Evolutionary conservation across 2,888 invertebrate species (phyloP).

Genomic region (Drosophila greeni): DNA sequence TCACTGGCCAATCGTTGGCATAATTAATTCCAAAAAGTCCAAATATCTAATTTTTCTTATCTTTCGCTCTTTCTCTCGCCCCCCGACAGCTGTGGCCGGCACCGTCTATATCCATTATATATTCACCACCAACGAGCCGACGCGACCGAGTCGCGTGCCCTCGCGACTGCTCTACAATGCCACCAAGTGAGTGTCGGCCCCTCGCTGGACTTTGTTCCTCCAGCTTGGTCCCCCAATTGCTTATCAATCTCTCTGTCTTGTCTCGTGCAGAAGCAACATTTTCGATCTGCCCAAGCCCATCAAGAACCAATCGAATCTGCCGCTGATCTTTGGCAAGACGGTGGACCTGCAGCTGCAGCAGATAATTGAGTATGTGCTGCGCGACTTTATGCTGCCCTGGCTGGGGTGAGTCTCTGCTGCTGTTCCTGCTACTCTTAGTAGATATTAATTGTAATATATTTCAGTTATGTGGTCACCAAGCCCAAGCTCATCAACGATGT

Average conservation of each 20-base stretch:
- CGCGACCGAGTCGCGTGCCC: conserved; percentile 73
- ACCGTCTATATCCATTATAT: conserved; percentile 78
- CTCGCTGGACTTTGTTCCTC: conserved; percentile 21
- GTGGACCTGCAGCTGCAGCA: conserved; percentile 91
- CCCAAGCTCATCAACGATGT: conserved; percentile 83
- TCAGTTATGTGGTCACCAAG: conserved; percentile 82
- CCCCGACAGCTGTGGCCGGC: conserved; percentile 73
- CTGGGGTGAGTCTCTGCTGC: conserved; percentile 78
- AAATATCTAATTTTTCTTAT: conserved; percentile 34
- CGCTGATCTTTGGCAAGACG: conserved; percentile 89
- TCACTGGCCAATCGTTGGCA: conserved; percentile 12
- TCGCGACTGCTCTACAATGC: conserved; percentile 77
- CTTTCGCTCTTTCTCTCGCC: conserved; percentile 14
- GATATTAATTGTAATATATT: not conserved
- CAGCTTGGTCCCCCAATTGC: not conserved
- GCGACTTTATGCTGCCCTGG: conserved; percentile 90
- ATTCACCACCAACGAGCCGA: conserved; percentile 76
- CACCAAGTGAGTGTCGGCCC: conserved; percentile 73
- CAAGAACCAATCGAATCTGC: conserved; percentile 82
- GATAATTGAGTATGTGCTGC: conserved; percentile 87
- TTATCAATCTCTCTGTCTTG: not conserved
- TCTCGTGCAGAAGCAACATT: conserved; percentile 71
- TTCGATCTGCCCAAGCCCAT: conserved; percentile 78
- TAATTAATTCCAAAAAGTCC: conserved; percentile 53
- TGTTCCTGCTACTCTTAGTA: not conserved